Evolutionary conservation across 1,140 invertebrate genomes (phyloP).

Genomic region (Gonioctena quinquepunctata): DNA sequence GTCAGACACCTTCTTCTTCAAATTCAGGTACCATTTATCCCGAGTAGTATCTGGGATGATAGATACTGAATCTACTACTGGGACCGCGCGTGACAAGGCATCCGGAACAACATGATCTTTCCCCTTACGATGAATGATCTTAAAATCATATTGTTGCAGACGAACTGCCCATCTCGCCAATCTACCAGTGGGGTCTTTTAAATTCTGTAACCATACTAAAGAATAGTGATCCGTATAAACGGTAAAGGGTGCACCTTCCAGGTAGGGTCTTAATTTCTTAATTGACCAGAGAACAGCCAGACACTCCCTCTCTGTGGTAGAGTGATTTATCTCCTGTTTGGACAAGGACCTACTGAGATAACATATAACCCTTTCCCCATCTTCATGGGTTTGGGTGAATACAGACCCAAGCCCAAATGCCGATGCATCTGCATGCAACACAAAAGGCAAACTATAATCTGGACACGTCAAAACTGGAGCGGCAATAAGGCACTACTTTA

Average conservation of each 20-base stretch:
- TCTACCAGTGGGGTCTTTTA: constrained; percentile 54
- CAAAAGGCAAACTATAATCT: constrained; percentile 38
- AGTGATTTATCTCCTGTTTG: constrained; percentile 55
- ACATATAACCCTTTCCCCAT: constrained; percentile 53
- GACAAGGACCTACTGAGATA: constrained; percentile 43
- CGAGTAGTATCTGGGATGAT: too few species aligned
- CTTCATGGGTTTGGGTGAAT: background rate
- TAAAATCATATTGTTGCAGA: constrained; percentile 54
- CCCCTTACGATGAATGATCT: constrained; percentile 54
- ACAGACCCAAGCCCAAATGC: constrained; percentile 16
- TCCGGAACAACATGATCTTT: constrained; percentile 33
- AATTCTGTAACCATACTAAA: constrained; percentile 55
- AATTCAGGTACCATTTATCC: constrained; percentile 17
- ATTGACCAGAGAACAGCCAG: constrained; percentile 57
- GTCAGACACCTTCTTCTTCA: constrained; percentile 11
- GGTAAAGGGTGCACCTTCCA: constrained; percentile 54
- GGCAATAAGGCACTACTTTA: background rate
- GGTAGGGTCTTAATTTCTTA: constrained; percentile 53
- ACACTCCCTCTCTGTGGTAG: constrained; percentile 57
- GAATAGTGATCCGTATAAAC: constrained; percentile 59
- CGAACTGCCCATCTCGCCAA: constrained; percentile 56
- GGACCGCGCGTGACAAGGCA: constrained; percentile 26
- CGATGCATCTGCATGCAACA: constrained; percentile 32
- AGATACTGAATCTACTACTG: constrained; percentile 10
- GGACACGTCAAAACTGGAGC: constrained; percentile 50